Base-by-base conservation (phyloP, 2,888 invertebrate species). In the Stenolophus ochropezus region DNA sequence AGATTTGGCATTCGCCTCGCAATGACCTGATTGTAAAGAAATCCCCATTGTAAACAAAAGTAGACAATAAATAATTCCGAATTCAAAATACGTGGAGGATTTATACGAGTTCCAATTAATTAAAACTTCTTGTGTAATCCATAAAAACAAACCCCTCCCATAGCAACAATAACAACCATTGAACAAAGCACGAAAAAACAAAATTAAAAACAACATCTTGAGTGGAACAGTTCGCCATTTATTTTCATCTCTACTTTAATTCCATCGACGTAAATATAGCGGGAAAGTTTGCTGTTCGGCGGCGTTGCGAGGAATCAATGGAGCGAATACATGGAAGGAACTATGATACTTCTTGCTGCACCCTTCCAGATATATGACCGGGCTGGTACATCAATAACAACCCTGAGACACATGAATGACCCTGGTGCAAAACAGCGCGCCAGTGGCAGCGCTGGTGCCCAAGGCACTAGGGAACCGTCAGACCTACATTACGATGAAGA, bases 341-440 rank as follows among this genome's bases (percentile, higher is more conserved):
- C 65, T 69, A 69, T 69, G 65, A 69, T 69, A 69, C 65, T 69
- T 69, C 65, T 69, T 69, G 65, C 56, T 69, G 65, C 65, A 69
- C 65, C 65, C 65, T 16, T 69, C 21, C 65, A 33, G 65, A 69
- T 69, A 33, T 69, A 69, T 69, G 65, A 69, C 33, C 33, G 18
- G 33, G 20, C 18, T 18, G 65, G 65, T 69, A 69, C 65, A 69
- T 69, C 65, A 69, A 69, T 69, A 69, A 69, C 65, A 27, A 69
- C 56, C 56, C 56, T 20, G 56, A 56, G 56, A 56, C 56, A 56
- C 65, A 69, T 69, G 65, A 69, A 69, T 69, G 65, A 69, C 33
- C 65, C 65, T n/a, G 27, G 16, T 18, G 65, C 65, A 69, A 69
- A 69, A 69, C 65, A 69, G 18, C 33, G 14, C n/a, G 25, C 61